Evolutionary conservation across 2,797 vertebrate genomes (phyloP), one percentile per base, ranked within the genome.

Genomic region (Melanotaenia trifasciata): DNA sequence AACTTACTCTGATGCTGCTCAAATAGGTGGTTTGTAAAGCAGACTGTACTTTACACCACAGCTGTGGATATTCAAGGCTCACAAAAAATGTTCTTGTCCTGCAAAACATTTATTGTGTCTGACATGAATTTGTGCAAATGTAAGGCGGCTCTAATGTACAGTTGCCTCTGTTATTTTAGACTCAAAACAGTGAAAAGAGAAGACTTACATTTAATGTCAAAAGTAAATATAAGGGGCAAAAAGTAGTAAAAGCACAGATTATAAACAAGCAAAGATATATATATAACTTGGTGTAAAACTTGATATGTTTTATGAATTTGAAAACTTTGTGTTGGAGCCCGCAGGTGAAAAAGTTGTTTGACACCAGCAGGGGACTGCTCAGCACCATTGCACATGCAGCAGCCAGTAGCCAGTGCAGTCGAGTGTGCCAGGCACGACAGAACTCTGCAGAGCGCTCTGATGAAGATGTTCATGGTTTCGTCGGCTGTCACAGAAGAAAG

Each of bases 401-500:
- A 81, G 77, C 79, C 65, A 57, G 81, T 30, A 59, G 79, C 65
- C 22, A 11, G 66, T 56, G 83, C 76, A 86, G 79, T 74, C 45
- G n/a, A 64, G 60, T 75, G 83, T 88, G 76, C 74, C 75, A 61
- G 69, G 67, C 70, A 64, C 8, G 58, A 32, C 54, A 76, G 58
- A 74, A 22, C 57, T 81, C 79, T 72, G 79, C 72, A 43, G 72
- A 74, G 58, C 5, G 28, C 53, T 67, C 70, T 76, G 80, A 91
- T 86, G 62, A 83, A 89, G 80, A 67, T 74, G 74, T 89, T 80
- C 33, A 1, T n/a, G 74, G 60, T 50, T 35, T 58, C 6, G 26
- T 80, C 74, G 66, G 72, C 86, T 81, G 87, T 88, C 89, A 84
- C 76, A 16, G 67, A 68, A 65, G 77, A 74, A 81, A 69, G 84